phyloP scores from a whole-genome alignment of 2,113 vertebrate genomes.

The Limnothrissa miodon region DNA sequence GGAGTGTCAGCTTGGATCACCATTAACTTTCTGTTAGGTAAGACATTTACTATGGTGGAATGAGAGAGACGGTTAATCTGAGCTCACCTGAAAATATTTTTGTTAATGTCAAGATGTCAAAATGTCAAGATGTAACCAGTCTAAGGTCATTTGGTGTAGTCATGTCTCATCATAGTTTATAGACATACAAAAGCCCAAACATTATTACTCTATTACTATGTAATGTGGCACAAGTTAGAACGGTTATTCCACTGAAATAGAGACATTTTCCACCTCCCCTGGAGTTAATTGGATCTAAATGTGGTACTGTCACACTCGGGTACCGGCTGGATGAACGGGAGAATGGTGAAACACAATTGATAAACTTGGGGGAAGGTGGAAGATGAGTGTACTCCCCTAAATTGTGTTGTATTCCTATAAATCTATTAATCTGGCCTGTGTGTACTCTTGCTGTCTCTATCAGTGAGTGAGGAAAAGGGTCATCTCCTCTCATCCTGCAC shows the following conservation, averaged over 20 bases:
- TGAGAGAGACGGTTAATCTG: not conserved
- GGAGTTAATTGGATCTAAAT: too few relatives aligned
- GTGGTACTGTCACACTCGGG: too few relatives aligned
- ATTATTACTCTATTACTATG: too few relatives aligned
- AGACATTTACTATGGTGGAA: conserved; percentile 14
- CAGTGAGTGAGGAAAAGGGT: not conserved
- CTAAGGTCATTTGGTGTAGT: not conserved
- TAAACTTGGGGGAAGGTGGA: too few relatives aligned
- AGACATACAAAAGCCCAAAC: not conserved
- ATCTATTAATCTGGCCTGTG: not conserved
- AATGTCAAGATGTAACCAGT: not conserved
- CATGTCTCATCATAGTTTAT: not conserved
- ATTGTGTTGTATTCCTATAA: too few relatives aligned
- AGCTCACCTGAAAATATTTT: not conserved
- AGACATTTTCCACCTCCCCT: too few relatives aligned
- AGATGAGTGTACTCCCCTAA: too few relatives aligned
- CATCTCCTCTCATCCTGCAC: not conserved
- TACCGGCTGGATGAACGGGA: too few relatives aligned
- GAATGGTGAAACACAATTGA: too few relatives aligned
- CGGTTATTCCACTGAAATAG: too few relatives aligned
- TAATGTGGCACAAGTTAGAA: not conserved
- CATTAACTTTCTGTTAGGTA: conserved; percentile 90
- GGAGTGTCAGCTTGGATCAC: conserved; percentile 96
- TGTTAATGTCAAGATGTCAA: not conserved
- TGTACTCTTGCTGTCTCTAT: not conserved